Conservation (phyloP, 2,113 vertebrate species). For the Mandrillus leucophaeus region DNA sequence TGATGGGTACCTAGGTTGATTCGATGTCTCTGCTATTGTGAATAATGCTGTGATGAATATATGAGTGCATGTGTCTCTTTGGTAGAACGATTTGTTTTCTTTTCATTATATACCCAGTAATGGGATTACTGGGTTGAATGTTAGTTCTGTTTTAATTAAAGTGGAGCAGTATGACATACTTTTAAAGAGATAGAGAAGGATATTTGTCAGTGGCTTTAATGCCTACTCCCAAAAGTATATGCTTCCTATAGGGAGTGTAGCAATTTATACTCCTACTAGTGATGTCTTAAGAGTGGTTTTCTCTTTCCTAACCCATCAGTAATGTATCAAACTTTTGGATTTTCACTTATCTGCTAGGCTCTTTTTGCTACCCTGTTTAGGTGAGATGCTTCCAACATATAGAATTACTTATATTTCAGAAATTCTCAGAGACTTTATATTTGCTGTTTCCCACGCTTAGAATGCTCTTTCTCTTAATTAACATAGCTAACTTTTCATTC, state of each 20-base stretch:
- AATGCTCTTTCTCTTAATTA: slow-evolving; percentile 34
- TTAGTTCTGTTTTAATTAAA: not conserved
- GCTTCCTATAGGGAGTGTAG: not conserved
- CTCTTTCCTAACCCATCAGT: not conserved
- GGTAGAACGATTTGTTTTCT: too few relatives aligned
- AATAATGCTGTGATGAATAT: too few relatives aligned
- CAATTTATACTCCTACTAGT: not conserved
- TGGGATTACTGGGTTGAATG: too few relatives aligned
- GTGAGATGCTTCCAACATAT: not conserved
- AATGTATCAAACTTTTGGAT: not conserved
- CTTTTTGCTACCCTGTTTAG: not conserved
- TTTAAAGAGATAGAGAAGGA: not conserved
- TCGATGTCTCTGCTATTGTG: too few relatives aligned
- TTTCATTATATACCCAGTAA: too few relatives aligned
- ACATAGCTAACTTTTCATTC: not conserved
- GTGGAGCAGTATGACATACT: not conserved
- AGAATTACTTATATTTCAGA: slow-evolving; percentile 25
- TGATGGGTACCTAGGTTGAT: too few relatives aligned
- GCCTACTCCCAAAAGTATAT: not conserved
- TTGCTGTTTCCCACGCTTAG: not conserved
- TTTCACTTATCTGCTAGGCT: slow-evolving; percentile 1
- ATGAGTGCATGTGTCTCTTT: too few relatives aligned
- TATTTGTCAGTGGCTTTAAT: slow-evolving; percentile 16
- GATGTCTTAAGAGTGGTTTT: not conserved
- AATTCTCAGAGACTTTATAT: not conserved